Evolutionary conservation across 2,113 vertebrate genomes (phyloP), one percentile per base, ranked within the genome.

Genomic region (Suncus etruscus): DNA sequence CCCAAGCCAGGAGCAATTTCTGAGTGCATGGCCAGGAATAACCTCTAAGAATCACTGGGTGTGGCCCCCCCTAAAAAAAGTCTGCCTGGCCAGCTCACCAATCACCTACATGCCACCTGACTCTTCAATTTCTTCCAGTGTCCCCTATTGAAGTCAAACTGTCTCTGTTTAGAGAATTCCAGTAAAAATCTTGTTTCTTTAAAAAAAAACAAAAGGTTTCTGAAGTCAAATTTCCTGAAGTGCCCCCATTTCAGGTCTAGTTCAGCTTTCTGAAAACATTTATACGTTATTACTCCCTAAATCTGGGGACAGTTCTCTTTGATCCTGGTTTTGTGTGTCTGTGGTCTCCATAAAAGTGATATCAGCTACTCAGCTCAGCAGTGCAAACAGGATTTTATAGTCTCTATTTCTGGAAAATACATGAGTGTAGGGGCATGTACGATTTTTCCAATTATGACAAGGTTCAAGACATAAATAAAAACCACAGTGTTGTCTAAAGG

Each of bases 191-290:
- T 74, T 84, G n/a, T 18, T 48, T 25, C 48, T 90, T 74, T 39
- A 18, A n/a, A n/a, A n/a, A n/a, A n/a, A n/a, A n/a, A n/a, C n/a
- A n/a, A n/a, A n/a, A n/a, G n/a, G n/a, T n/a, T n/a, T n/a, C 22
- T 81, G 65, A 83, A 92, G 39, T 83, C 50, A 70, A 76, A 80
- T 84, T 83, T 89, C 76, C 81, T 92, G n/a, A 86, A 84, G 70
- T 81, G 39, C n/a, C n/a, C 58, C 25, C 27, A 32, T 48, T 84
- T 92, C 61, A 91, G 76, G 74, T 83, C 69, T 73, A 63, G 32
- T 89, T 87, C 74, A 82, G 58, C 45, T 74, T 83, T 89, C 29
- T 66, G 65, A 25, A 66, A 66, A 11, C 65, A 66, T 25, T 15
- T 22, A 29, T 3, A 16, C 88, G 8, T 48, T 47, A 63, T 68